These are phyloP conservation scores for Salpingus planirostris DNA, from an alignment of 2,888 invertebrate genomes.

Conservation along the genomic window DNA sequence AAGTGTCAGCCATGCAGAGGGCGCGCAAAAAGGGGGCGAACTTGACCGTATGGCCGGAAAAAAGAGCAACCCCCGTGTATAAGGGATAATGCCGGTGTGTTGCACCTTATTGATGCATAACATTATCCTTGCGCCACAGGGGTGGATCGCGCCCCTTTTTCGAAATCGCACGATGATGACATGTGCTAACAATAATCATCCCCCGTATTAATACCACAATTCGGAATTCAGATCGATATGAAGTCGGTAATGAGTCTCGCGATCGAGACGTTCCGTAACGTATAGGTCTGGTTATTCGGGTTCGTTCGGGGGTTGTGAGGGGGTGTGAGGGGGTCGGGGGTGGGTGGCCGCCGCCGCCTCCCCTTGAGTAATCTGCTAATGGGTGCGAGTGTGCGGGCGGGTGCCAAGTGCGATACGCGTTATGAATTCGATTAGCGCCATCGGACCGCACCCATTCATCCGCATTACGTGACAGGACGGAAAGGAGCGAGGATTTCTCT, in stretches of 20 bases:
- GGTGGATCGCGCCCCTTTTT: too few relatives aligned
- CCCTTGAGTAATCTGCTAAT: constrained; percentile 24
- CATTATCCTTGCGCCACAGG: too few relatives aligned
- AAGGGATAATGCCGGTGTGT: too few relatives aligned
- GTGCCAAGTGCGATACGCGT: constrained; percentile 26
- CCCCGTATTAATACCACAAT: constrained; percentile 39
- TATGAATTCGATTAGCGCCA: constrained; percentile 27
- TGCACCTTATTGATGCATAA: too few relatives aligned
- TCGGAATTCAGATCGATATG: constrained; percentile 40
- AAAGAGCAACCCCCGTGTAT: constrained; percentile 31
- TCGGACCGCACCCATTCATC: constrained; percentile 22
- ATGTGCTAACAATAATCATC: constrained; percentile 44
- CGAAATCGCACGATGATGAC: too few relatives aligned
- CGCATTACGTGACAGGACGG: constrained; percentile 21
- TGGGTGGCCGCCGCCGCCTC: neutral
- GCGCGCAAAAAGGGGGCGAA: constrained; percentile 23
- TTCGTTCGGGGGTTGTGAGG: too few relatives aligned
- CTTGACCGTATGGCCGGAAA: constrained; percentile 40
- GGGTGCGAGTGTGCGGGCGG: constrained; percentile 20
- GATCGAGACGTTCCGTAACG: too few relatives aligned
- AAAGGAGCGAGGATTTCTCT: too few relatives aligned
- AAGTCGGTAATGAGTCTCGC: constrained; percentile 31
- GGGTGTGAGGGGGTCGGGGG: too few relatives aligned
- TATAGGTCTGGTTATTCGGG: too few relatives aligned
- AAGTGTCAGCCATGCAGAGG: too few relatives aligned